Percentiles rank a stretch among this genome's conserved stretches.
Conservation (phyloP, 2,797 vertebrate genomes). For the Cirrhinus molitorella region DNA sequence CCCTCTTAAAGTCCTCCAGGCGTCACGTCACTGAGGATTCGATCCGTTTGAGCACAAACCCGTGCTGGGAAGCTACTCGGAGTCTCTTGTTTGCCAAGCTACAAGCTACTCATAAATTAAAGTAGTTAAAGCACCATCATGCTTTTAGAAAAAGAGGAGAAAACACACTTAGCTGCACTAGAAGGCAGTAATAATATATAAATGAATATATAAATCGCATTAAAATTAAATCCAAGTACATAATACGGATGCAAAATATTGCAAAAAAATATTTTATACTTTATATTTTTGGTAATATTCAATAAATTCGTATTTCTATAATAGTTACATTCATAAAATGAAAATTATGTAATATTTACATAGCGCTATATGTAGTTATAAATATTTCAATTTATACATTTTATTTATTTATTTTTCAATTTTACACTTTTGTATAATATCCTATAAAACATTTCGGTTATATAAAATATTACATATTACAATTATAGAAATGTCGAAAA, state of each 20-base stretch:
- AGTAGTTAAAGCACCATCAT: background rate
- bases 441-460: no score
- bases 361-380: background rate
- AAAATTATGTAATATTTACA: no score
- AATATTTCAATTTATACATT: background rate
- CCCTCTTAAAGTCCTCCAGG: slow-evolving; percentile 26
- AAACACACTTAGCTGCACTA: background rate
- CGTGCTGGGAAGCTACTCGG: background rate
- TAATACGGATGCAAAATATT: no score
- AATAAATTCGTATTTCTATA: background rate
- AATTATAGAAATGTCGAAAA: background rate
- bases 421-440: no score
- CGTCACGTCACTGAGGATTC: background rate
- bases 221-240: no score
- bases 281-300: background rate
- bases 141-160: background rate
- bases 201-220: no score
- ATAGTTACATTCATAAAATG: background rate
- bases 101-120: background rate
- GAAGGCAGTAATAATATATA: no score
- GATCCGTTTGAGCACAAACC: background rate
- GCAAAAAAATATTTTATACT: no score
- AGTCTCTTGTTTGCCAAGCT: background rate
- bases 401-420: no score
- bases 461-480: no score